These are phyloP conservation scores for Rhabdomys pumilio DNA, from an alignment of 2,797 vertebrate genomes.

Conservation along the genomic window DNA sequence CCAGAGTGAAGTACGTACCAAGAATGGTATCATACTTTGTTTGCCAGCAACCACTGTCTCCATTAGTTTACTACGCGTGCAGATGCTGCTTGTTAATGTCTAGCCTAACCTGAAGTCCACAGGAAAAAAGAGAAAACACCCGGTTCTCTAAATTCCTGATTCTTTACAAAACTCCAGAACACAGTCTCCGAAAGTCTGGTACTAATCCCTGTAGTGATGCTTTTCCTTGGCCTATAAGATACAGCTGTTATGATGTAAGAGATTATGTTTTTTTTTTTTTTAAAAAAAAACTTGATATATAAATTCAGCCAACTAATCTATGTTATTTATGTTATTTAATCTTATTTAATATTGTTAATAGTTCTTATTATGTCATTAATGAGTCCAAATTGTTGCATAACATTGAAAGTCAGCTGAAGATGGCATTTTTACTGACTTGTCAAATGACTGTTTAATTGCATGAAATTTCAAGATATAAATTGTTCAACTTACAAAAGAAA, in stretches of 20 bases:
- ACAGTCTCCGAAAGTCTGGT: not conserved
- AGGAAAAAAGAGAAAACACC: constrained; percentile 48
- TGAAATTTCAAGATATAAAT: constrained; percentile 50
- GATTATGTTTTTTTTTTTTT: not conserved
- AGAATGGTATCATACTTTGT: constrained; percentile 32
- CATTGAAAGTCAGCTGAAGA: constrained; percentile 40
- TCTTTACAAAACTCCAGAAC: constrained; percentile 61
- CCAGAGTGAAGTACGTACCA: not conserved
- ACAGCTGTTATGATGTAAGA: constrained; percentile 1
- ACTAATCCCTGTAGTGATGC: constrained; percentile 1
- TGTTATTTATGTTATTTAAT: not conserved
- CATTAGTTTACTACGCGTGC: constrained; percentile 45
- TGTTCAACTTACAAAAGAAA: constrained; percentile 41
- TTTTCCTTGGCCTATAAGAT: constrained; percentile 46
- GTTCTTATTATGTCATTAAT: not conserved
- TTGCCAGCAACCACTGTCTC: constrained; percentile 61
- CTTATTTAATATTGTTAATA: not conserved
- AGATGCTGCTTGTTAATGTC: constrained; percentile 53
- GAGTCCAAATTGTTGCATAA: constrained; percentile 34
- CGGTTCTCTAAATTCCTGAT: constrained; percentile 44
- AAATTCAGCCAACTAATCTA: constrained; percentile 54
- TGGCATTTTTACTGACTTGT: constrained; percentile 32
- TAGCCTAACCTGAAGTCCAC: constrained; percentile 41
- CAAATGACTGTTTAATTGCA: constrained; percentile 54
- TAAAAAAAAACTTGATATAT: not conserved